Conservation (phyloP, 2,113 vertebrate genomes). For the Tragelaphus scriptus region DNA sequence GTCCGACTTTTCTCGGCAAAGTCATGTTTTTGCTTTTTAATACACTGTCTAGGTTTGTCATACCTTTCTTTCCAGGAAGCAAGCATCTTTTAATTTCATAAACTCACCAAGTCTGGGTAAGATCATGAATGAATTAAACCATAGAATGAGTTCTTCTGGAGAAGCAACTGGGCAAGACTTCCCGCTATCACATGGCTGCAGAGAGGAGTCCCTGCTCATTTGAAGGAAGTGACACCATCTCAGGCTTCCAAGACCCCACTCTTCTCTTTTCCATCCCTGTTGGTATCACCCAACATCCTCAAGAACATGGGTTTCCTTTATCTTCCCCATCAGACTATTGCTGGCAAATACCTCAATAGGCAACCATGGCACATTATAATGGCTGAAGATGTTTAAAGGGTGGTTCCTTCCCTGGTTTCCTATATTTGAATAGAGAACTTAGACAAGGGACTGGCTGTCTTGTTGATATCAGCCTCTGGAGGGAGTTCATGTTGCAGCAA, state of each 20-base stretch:
- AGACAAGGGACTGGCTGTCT: not conserved
- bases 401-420: not conserved
- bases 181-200: not conserved
- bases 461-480: not conserved
- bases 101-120: not conserved
- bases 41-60: not conserved
- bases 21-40: not conserved
- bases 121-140: not conserved
- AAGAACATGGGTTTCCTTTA: not conserved
- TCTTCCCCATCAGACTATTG: not conserved
- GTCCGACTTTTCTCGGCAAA: not conserved
- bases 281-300: not conserved
- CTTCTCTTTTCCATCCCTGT: too few relatives aligned
- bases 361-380: not conserved
- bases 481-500: not conserved
- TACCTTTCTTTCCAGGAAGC: not conserved
- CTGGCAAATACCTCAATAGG: not conserved
- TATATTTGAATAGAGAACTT: not conserved
- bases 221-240: not conserved
- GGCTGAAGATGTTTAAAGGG: not conserved
- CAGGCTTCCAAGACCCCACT: not conserved
- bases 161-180: not conserved
- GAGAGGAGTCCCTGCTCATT: not conserved
- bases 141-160: not conserved
- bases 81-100: not conserved